phyloP scores from a whole-genome alignment of 2,113 vertebrate genomes.

The Mesoclemmys tuberculata region DNA sequence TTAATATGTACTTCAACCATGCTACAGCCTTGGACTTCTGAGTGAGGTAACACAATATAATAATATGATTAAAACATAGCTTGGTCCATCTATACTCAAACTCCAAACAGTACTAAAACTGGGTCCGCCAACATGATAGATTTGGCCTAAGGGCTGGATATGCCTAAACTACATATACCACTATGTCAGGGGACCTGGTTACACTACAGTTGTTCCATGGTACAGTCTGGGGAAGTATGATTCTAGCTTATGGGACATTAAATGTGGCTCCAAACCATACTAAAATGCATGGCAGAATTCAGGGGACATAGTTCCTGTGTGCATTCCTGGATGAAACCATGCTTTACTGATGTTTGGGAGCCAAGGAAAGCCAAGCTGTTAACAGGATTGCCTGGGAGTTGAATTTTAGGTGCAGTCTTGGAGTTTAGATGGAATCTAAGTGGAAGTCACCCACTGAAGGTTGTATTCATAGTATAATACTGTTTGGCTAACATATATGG shows the following conservation, averaged over 20 bases:
- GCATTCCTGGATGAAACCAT: not conserved
- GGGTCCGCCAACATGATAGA: not conserved
- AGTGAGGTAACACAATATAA: not conserved
- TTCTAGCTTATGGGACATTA: not conserved
- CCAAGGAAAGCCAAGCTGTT: not conserved
- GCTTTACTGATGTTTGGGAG: not conserved
- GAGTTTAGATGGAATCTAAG: not conserved
- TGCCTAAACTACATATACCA: not conserved
- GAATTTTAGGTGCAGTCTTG: not conserved
- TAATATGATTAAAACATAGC: slow-evolving; percentile 1
- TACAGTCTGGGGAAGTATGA: not conserved
- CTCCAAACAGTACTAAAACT: not conserved
- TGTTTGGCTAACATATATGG: too few species aligned
- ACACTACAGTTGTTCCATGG: not conserved
- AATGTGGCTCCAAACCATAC: not conserved
- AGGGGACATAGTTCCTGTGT: not conserved
- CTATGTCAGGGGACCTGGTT: not conserved
- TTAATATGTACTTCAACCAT: not conserved
- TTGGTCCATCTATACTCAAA: not conserved
- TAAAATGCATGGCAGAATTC: not conserved
- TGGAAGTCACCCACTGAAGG: not conserved
- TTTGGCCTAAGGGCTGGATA: not conserved
- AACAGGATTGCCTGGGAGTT: slow-evolving; percentile 8
- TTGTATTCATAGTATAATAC: not conserved
- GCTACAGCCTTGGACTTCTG: not conserved